Evolutionary conservation across 2,888 invertebrate species (phyloP).

Genomic region (Chloroclysta siterata): DNA sequence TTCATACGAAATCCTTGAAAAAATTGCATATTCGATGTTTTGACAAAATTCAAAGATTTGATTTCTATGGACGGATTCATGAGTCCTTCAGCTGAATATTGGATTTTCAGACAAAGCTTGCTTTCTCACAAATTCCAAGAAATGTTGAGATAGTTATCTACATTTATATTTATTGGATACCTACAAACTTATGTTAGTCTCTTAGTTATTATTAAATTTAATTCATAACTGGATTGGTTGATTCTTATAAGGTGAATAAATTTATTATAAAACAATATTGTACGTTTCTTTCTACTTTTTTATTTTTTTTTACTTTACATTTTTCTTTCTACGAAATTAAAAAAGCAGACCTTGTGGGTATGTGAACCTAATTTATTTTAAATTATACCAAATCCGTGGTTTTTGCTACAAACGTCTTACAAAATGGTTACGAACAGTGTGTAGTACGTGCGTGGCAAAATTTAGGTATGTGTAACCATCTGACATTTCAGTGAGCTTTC

Average conservation of each 20-base stretch:
- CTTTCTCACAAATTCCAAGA: neutral
- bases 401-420: neutral
- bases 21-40: neutral
- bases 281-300: too few species aligned
- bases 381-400: neutral
- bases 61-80: neutral
- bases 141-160: neutral
- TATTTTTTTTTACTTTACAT: too few species aligned
- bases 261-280: too few species aligned
- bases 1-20: too few species aligned
- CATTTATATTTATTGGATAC: too few species aligned
- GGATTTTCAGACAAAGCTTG: neutral
- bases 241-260: too few species aligned
- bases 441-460: conserved; percentile 2
- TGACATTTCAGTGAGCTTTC: conserved; percentile 21
- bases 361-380: too few species aligned
- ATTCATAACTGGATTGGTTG: too few species aligned
- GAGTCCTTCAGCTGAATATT: neutral
- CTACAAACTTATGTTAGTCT: too few species aligned
- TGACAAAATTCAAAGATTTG: neutral
- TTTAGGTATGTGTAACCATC: conserved; percentile 10
- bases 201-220: too few species aligned
- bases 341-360: too few species aligned
- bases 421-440: neutral
- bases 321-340: too few species aligned